A percentile compares a stretch with the other conserved stretches of the same genome.
Evolutionary conservation across 1,140 invertebrate genomes (phyloP).

Genomic region (Penaeus japonicus): DNA sequence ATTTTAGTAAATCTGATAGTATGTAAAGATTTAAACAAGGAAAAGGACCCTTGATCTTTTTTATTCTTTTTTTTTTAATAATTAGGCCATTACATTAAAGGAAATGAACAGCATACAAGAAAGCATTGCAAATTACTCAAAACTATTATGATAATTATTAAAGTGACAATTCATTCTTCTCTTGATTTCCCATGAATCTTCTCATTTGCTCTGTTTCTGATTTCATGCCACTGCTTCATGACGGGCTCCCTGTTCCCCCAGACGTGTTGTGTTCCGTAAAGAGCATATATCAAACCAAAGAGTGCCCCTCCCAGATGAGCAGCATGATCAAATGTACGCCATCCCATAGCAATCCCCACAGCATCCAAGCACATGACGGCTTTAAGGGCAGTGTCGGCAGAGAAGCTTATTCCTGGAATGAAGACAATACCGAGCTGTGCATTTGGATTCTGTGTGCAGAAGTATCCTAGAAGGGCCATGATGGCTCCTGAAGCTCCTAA

Average conservation of each 20-base stretch:
- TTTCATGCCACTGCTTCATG: slow-evolving; percentile 49
- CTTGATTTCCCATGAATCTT: background rate
- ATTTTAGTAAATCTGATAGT: too few species aligned
- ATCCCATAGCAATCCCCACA: slow-evolving; percentile 82
- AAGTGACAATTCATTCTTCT: background rate
- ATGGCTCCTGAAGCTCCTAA: slow-evolving; percentile 95
- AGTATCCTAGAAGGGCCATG: slow-evolving; percentile 85
- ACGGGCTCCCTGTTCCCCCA: slow-evolving; percentile 38
- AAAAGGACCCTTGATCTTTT: too few species aligned
- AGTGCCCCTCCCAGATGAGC: slow-evolving; percentile 93
- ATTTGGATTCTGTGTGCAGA: slow-evolving; percentile 87
- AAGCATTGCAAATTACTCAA: too few species aligned
- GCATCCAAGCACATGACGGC: slow-evolving; percentile 83
- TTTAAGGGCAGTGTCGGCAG: slow-evolving; percentile 84
- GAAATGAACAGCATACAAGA: background rate
- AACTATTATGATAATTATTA: background rate
- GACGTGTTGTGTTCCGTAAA: slow-evolving; percentile 60
- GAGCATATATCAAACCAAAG: slow-evolving; percentile 80
- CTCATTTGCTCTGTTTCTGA: slow-evolving; percentile 22
- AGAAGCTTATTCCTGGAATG: slow-evolving; percentile 85
- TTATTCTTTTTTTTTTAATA: too few species aligned
- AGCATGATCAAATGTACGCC: slow-evolving; percentile 96
- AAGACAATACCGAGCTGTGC: slow-evolving; percentile 88
- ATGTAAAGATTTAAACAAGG: too few species aligned
- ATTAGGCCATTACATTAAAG: background rate